Conservation (phyloP, 1,140 invertebrate species). For the Drosophila pandora region DNA sequence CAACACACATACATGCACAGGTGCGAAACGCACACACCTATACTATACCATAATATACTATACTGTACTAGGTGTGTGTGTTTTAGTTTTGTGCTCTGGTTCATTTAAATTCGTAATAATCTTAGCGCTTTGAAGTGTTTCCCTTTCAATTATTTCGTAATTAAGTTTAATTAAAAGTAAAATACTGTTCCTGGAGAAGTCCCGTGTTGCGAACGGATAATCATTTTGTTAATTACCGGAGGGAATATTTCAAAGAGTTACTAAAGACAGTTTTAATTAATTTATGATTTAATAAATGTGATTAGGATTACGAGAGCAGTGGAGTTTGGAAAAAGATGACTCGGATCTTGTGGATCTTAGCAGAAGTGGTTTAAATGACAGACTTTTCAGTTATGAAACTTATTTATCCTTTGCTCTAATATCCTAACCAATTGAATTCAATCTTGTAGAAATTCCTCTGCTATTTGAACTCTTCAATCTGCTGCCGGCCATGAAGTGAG, state of each 20-base stretch:
- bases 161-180: constrained; percentile 30
- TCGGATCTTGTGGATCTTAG: too few species aligned
- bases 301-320: not conserved
- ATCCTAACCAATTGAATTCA: not conserved
- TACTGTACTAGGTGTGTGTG: not conserved
- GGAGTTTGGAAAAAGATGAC: not conserved
- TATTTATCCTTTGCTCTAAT: too few species aligned
- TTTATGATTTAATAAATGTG: not conserved
- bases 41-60: not conserved
- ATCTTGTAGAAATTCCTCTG: constrained; percentile 25
- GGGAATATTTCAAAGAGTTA: not conserved
- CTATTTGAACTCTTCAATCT: constrained; percentile 32
- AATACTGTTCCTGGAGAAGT: not conserved
- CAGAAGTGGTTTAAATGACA: too few species aligned
- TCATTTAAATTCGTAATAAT: constrained; percentile 40
- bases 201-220: not conserved
- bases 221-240: not conserved
- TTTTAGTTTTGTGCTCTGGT: not conserved
- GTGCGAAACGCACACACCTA: constrained; percentile 7
- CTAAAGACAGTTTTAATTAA: not conserved
- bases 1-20: constrained; percentile 8
- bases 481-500: constrained; percentile 31
- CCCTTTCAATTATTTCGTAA: constrained; percentile 45
- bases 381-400: not conserved
- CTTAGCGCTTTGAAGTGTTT: constrained; percentile 42